A percentile compares a stretch with the other conserved stretches of the same genome.
Conservation (phyloP, 2,888 invertebrate species). For the Galerucella calmariensis region DNA sequence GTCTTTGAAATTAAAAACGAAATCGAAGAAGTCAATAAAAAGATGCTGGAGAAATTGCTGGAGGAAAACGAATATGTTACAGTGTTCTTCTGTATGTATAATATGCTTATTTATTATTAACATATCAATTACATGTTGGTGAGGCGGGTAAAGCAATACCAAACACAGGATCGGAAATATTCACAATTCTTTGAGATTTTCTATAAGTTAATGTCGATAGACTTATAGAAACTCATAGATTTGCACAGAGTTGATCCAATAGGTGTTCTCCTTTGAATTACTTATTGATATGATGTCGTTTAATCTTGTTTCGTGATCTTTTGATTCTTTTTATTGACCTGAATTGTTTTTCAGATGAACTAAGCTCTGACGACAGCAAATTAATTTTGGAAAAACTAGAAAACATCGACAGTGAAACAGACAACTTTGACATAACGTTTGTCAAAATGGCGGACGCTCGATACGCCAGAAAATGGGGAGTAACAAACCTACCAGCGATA, state of each 20-base stretch:
- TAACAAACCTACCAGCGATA: slow-evolving; percentile 88
- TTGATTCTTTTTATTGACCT: no score
- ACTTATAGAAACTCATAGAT: no score
- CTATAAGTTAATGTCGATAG: no score
- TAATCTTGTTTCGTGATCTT: no score
- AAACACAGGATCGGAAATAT: no score
- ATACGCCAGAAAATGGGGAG: slow-evolving; percentile 94
- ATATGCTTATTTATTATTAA: no score
- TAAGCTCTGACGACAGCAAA: slow-evolving; percentile 81
- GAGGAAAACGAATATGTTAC: slow-evolving; percentile 96
- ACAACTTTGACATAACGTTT: slow-evolving; percentile 92
- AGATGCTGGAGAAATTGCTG: slow-evolving; percentile 94
- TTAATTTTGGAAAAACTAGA: slow-evolving; percentile 88
- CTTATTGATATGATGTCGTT: no score
- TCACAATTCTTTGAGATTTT: no score
- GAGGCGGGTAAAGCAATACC: no score
- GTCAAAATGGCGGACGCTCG: slow-evolving; percentile 93
- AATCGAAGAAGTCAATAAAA: slow-evolving; percentile 96
- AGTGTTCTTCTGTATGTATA: slow-evolving; percentile 92
- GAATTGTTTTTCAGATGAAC: slow-evolving; percentile 74
- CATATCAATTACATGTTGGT: no score
- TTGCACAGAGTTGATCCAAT: no score
- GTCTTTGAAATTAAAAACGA: slow-evolving; percentile 96
- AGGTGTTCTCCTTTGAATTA: no score
- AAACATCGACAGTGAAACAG: slow-evolving; percentile 94